A percentile compares a stretch with the other conserved stretches of the same genome.
Evolutionary conservation across 2,888 invertebrate genomes (phyloP).

Genomic region (Temnothorax unifasciatus): DNA sequence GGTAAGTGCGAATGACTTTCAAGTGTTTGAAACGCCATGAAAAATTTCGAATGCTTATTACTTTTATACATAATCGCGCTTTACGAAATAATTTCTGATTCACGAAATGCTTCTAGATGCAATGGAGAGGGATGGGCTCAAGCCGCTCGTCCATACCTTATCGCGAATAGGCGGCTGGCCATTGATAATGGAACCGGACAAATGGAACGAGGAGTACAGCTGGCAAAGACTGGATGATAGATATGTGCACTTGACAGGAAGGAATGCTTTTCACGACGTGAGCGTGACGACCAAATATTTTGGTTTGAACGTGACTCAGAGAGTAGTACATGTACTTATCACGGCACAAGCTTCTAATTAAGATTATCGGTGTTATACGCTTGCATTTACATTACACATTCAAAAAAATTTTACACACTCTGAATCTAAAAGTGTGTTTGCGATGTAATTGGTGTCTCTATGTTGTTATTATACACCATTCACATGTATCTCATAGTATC

Average conservation of each 20-base stretch:
- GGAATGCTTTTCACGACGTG: conserved; percentile 58
- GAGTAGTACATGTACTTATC: conserved; percentile 5
- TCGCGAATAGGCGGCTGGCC: conserved; percentile 78
- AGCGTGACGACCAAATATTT: background rate
- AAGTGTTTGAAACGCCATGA: background rate
- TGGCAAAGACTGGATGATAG: conserved; percentile 76
- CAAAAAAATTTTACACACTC: background rate
- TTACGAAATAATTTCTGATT: background rate
- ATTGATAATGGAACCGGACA: conserved; percentile 71
- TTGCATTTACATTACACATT: background rate
- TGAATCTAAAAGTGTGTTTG: background rate
- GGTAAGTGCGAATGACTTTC: conserved; percentile 57
- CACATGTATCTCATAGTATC: too few relatives aligned
- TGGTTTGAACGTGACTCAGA: background rate
- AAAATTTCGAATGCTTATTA: background rate
- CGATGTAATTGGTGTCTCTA: background rate
- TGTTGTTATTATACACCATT: background rate
- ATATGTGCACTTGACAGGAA: conserved; percentile 65
- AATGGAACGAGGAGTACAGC: conserved; percentile 73
- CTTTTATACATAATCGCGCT: background rate
- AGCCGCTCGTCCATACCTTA: conserved; percentile 72
- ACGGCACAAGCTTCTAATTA: background rate
- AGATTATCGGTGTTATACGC: background rate
- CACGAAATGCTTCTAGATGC: conserved; percentile 49
- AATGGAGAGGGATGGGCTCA: conserved; percentile 67